phyloP scores from a whole-genome alignment of 2,888 invertebrate genomes.

The Abrostola triplasia region DNA sequence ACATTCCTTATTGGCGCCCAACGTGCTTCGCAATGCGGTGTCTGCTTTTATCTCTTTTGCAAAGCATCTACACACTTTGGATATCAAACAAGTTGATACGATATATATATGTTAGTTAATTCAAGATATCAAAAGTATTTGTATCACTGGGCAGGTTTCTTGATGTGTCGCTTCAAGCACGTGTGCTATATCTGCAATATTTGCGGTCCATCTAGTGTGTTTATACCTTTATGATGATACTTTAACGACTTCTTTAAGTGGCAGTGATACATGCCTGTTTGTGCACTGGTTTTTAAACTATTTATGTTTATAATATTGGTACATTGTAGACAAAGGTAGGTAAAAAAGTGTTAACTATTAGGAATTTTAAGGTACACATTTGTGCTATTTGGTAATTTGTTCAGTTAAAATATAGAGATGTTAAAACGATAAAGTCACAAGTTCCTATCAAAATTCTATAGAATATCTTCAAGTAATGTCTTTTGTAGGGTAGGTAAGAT shows the following conservation, averaged over 20 bases:
- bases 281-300: conserved; percentile 21
- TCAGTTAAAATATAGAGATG: conserved; percentile 5
- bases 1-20: too few species aligned
- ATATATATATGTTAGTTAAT: too few species aligned
- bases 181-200: too few species aligned
- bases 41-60: too few species aligned
- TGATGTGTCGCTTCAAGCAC: background rate
- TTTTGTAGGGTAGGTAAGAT: conserved; percentile 13
- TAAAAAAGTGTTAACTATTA: conserved; percentile 1
- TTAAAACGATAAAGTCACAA: background rate
- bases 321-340: background rate
- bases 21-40: too few species aligned
- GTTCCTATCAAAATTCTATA: conserved; percentile 5
- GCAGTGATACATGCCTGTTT: conserved; percentile 40
- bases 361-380: conserved; percentile 24
- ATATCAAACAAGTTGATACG: too few species aligned
- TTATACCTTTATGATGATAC: conserved; percentile 19
- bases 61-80: too few species aligned
- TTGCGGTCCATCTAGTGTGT: conserved; percentile 7
- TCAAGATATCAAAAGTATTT: too few species aligned
- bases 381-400: conserved; percentile 25
- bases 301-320: background rate
- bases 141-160: too few species aligned
- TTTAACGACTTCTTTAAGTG: conserved; percentile 30
- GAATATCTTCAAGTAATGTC: background rate